phyloP scores from a whole-genome alignment of 2,888 invertebrate genomes.

The Cheiracanthium punctorium region DNA sequence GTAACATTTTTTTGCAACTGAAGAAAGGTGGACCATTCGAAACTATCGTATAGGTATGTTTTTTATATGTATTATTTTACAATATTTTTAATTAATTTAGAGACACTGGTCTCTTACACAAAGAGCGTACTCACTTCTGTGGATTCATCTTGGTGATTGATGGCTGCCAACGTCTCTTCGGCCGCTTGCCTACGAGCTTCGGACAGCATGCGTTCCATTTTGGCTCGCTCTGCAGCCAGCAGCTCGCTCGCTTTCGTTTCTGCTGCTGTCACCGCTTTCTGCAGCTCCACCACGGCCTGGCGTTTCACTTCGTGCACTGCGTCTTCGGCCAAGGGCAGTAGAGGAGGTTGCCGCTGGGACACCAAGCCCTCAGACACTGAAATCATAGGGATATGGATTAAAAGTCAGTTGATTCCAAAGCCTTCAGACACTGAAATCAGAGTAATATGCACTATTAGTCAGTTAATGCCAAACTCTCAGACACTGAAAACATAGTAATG shows the following conservation, averaged over 20 bases:
- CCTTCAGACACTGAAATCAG: too few relatives aligned
- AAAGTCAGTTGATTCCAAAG: too few relatives aligned
- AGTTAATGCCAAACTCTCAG: too few relatives aligned
- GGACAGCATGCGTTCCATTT: slow-evolving; percentile 82
- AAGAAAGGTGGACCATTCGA: too few relatives aligned
- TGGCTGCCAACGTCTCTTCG: slow-evolving; percentile 75
- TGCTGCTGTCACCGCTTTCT: slow-evolving; percentile 88
- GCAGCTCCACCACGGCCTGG: slow-evolving; percentile 92
- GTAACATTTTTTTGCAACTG: too few relatives aligned
- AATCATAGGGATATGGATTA: too few relatives aligned
- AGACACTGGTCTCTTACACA: too few relatives aligned
- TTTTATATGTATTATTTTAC: too few relatives aligned
- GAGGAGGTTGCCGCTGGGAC: slow-evolving; percentile 13
- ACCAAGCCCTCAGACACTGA: slow-evolving; percentile 40
- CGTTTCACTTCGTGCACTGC: slow-evolving; percentile 88
- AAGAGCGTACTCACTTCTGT: slow-evolving; percentile 76
- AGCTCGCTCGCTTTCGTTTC: slow-evolving; percentile 90
- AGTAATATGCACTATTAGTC: too few relatives aligned
- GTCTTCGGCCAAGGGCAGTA: slow-evolving; percentile 79
- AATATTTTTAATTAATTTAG: too few relatives aligned
- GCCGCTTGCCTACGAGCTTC: slow-evolving; percentile 78
- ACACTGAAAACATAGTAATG: too few relatives aligned
- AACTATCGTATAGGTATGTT: too few relatives aligned
- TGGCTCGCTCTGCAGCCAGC: slow-evolving; percentile 84
- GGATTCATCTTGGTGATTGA: slow-evolving; percentile 77